phyloP scores from a whole-genome alignment of 2,888 invertebrate species.

The Ectemnius continuus region DNA sequence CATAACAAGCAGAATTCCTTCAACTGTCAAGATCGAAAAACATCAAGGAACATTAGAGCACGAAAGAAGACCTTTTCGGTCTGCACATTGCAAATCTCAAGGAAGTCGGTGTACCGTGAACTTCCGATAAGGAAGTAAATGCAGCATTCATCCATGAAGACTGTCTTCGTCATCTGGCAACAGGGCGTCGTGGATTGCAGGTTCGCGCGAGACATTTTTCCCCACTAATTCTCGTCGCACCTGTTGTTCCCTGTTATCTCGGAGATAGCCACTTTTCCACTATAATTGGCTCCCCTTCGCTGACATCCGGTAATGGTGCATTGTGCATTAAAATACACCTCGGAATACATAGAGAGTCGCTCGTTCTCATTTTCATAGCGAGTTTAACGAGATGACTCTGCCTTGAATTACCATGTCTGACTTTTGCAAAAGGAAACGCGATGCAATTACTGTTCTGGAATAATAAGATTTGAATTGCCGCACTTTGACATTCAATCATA shows the following conservation, averaged over 20 bases:
- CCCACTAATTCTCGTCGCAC: slow-evolving; percentile 66
- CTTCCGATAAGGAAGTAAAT: slow-evolving; percentile 51
- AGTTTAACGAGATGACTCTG: slow-evolving; percentile 49
- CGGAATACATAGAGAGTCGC: slow-evolving; percentile 22
- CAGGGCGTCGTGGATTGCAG: slow-evolving; percentile 8
- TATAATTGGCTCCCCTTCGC: slow-evolving; percentile 66
- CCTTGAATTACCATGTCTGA: slow-evolving; percentile 44
- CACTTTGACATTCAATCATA: too few relatives aligned
- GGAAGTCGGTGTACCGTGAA: slow-evolving; percentile 55
- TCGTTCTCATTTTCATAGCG: slow-evolving; percentile 55
- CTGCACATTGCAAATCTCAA: slow-evolving; percentile 37
- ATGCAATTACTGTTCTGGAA: slow-evolving; percentile 23
- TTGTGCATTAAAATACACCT: slow-evolving; percentile 62
- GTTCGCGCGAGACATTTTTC: slow-evolving; percentile 44
- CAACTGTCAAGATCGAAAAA: not conserved
- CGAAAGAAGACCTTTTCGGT: slow-evolving; percentile 11
- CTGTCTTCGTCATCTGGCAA: slow-evolving; percentile 53
- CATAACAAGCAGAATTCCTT: too few relatives aligned
- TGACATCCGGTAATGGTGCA: slow-evolving; percentile 54
- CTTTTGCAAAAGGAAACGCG: slow-evolving; percentile 36
- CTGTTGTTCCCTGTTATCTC: slow-evolving; percentile 63
- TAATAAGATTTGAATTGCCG: slow-evolving; percentile 29
- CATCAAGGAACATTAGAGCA: slow-evolving; percentile 41
- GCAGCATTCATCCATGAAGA: slow-evolving; percentile 22
- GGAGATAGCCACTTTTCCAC: slow-evolving; percentile 60